phyloP scores from a whole-genome alignment of 2,888 invertebrate genomes.

The Lydus trimaculatus region DNA sequence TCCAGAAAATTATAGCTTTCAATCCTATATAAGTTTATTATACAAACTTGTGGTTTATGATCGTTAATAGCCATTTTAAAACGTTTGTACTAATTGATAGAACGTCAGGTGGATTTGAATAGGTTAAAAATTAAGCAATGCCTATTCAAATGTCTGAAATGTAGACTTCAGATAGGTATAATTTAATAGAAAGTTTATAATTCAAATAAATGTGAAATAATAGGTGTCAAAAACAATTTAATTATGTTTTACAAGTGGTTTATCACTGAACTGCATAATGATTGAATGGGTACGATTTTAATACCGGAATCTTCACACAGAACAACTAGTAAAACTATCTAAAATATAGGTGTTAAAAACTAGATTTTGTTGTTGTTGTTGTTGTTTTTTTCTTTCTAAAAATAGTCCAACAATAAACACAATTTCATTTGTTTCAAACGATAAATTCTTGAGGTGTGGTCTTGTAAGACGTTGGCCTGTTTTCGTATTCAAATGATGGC shows the following conservation, averaged over 20 bases:
- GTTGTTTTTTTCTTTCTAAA: no score
- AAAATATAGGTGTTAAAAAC: no score
- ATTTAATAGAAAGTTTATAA: constrained; percentile 14
- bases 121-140: constrained; percentile 19
- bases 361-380: no score
- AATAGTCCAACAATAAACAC: background rate
- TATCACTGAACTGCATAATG: background rate
- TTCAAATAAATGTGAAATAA: constrained; percentile 13
- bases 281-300: background rate
- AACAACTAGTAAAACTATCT: background rate
- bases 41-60: constrained; percentile 18
- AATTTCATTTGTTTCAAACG: background rate
- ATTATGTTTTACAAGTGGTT: constrained; percentile 8
- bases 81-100: constrained; percentile 21
- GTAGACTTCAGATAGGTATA: constrained; percentile 12
- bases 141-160: constrained; percentile 14
- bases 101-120: constrained; percentile 22
- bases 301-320: no score
- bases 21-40: constrained; percentile 14
- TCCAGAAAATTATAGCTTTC: constrained; percentile 15
- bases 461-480: constrained; percentile 5
- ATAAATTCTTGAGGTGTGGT: background rate
- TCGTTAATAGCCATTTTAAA: constrained; percentile 20
- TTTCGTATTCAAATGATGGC: constrained; percentile 17
- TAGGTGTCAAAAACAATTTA: constrained; percentile 17